phyloP scores from a whole-genome alignment of 1,140 invertebrate genomes.

The Armadillidium nasatum region DNA sequence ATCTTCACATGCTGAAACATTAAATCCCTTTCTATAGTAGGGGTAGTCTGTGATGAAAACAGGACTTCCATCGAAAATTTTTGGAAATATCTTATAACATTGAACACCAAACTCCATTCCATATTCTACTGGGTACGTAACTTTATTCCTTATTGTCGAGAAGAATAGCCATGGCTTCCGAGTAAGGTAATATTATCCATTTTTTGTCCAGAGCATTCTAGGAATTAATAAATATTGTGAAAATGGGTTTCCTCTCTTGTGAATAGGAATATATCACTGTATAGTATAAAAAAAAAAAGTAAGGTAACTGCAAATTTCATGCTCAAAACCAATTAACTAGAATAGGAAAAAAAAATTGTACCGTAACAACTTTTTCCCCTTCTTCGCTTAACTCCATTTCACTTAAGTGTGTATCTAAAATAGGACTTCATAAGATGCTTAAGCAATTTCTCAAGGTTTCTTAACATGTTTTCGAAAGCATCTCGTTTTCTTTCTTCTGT shows the following conservation, averaged over 20 bases:
- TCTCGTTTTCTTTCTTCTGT: background rate
- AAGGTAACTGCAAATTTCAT: too few relatives aligned
- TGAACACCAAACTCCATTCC: background rate
- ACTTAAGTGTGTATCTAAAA: background rate
- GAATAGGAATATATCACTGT: too few relatives aligned
- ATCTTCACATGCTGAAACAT: background rate
- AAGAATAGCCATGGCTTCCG: background rate
- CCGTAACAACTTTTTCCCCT: too few relatives aligned
- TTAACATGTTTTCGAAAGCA: background rate
- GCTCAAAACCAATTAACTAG: too few relatives aligned
- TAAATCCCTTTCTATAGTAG: background rate
- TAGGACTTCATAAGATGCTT: background rate
- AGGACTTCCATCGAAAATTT: background rate
- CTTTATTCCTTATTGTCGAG: background rate
- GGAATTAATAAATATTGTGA: too few relatives aligned
- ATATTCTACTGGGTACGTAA: background rate
- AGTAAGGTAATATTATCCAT: background rate
- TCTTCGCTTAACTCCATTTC: too few relatives aligned
- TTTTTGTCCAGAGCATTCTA: background rate
- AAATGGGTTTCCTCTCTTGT: too few relatives aligned
- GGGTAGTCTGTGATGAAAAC: background rate
- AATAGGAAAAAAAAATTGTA: too few relatives aligned
- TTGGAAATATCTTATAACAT: background rate
- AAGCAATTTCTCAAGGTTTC: background rate
- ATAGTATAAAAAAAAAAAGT: too few relatives aligned